Evolutionary conservation across 2,113 vertebrate species (phyloP), one percentile per base, ranked within the genome.

Genomic region (Cariama cristata): DNA sequence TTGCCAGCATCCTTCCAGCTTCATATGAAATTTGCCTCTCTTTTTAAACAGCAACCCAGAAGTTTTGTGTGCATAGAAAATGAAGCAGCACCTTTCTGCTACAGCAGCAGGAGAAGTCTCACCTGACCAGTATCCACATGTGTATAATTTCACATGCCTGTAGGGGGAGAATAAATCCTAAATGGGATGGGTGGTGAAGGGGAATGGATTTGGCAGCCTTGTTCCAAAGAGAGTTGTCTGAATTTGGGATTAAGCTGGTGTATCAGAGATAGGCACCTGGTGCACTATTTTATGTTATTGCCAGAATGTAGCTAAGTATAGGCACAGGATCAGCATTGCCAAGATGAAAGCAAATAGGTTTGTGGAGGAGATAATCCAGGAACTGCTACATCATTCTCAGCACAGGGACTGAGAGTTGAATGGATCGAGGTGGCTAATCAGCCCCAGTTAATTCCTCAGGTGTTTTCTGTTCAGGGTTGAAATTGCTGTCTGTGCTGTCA

Each of bases 221-320:
- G 18, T 53, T 88, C 28, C 47, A 40, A 47, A 85, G 35, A 79
- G 84, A 87, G 84, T 91, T 81, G 59, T 85, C 69, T 58, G 62
- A 79, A 35, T 79, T 68, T 50, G 66, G 58, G 77, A 91, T 90
- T 91, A 79, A 55, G 63, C 5, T 2, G 44, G 56, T 38, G 5
- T 89, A 85, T 95, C 93, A 59, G 80, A 75, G 58, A 52, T 42
- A 69, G 84, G 81, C 74, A 93, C 91, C 86, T 69, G 69, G 62
- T 79, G 81, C 80, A 58, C 7, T 82, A 22, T 58, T 38, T 85
- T 64, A 2, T 4, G 8, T 62, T 91, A 24, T 24, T 95, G 89
- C 84, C 77, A 90, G 77, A 45, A 50, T 5, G 47, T 24, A 85
- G 58, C 58, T 69, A 66, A 89, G 69, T 55, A 53, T 23, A 79